phyloP scores from a whole-genome alignment of 2,888 invertebrate species.

The Lithophane ornitopus region DNA sequence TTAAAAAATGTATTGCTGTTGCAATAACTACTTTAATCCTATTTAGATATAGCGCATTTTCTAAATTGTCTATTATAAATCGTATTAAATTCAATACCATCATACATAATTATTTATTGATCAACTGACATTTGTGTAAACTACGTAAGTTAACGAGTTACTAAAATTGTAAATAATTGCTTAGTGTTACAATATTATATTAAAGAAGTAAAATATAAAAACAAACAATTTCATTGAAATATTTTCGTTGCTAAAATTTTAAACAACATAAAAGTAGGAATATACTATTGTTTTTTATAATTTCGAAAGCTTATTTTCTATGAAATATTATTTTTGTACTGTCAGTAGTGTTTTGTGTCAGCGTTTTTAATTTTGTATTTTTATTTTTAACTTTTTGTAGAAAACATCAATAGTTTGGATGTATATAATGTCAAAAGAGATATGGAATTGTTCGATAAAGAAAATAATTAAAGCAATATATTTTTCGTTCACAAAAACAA shows the following conservation, averaged over 20 bases:
- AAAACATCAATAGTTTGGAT: conserved; percentile 58
- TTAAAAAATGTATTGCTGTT: conserved; percentile 51
- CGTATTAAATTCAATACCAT: conserved; percentile 31
- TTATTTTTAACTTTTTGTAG: conserved; percentile 53
- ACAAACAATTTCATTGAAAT: neutral
- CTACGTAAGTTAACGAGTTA: conserved; percentile 8
- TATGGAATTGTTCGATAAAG: conserved; percentile 66
- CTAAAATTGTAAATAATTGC: neutral
- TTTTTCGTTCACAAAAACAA: conserved; percentile 21
- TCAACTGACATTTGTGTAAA: conserved; percentile 8
- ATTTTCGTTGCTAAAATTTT: neutral
- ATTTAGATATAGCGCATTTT: conserved; percentile 30
- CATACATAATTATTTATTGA: conserved; percentile 1
- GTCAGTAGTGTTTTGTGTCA: conserved; percentile 55
- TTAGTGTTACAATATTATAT: neutral
- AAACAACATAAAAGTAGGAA: conserved; percentile 4
- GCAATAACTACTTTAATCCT: conserved; percentile 52
- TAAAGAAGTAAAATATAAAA: neutral
- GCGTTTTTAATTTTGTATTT: conserved; percentile 44
- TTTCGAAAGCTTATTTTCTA: conserved; percentile 72
- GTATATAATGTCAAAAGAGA: conserved; percentile 67
- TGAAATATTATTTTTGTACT: conserved; percentile 76
- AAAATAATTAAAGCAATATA: conserved; percentile 28
- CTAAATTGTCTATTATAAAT: conserved; percentile 49
- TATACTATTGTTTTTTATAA: conserved; percentile 6